These are phyloP conservation scores for Noturus placidus DNA, from an alignment of 2,113 vertebrate genomes.

Conservation along the genomic window DNA sequence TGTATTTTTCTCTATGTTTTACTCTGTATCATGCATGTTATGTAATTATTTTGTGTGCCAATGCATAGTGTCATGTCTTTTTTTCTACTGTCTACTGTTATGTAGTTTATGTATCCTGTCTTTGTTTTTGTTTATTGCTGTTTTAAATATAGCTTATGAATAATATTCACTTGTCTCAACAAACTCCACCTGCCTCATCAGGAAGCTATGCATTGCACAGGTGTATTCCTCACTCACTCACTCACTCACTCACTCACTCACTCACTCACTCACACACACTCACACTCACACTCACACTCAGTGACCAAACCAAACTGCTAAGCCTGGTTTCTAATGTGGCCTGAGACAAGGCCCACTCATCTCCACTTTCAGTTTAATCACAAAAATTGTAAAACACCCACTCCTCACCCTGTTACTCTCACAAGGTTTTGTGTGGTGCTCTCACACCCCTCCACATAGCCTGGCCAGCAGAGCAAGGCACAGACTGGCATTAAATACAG, in stretches of 20 bases:
- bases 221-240: not conserved
- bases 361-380: slow-evolving; percentile 30
- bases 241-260: not conserved
- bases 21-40: not conserved
- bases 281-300: not conserved
- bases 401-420: slow-evolving; percentile 32
- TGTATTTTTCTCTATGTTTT: not conserved
- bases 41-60: not conserved
- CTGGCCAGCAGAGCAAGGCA: slow-evolving; percentile 17
- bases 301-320: not conserved
- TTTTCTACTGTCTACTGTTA: not conserved
- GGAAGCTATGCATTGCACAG: not conserved
- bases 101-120: not conserved
- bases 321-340: not conserved
- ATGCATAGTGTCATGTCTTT: not conserved
- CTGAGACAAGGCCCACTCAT: slow-evolving; percentile 24
- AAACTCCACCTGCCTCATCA: not conserved
- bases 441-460: slow-evolving; percentile 5
- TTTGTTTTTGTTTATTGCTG: not conserved
- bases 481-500: slow-evolving; percentile 30
- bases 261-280: not conserved
- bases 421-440: slow-evolving; percentile 9
- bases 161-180: not conserved
- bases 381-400: slow-evolving; percentile 35
- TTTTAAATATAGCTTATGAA: not conserved